Base-by-base conservation (phyloP, 2,797 vertebrate genomes). In the Labeo calbasu region DNA sequence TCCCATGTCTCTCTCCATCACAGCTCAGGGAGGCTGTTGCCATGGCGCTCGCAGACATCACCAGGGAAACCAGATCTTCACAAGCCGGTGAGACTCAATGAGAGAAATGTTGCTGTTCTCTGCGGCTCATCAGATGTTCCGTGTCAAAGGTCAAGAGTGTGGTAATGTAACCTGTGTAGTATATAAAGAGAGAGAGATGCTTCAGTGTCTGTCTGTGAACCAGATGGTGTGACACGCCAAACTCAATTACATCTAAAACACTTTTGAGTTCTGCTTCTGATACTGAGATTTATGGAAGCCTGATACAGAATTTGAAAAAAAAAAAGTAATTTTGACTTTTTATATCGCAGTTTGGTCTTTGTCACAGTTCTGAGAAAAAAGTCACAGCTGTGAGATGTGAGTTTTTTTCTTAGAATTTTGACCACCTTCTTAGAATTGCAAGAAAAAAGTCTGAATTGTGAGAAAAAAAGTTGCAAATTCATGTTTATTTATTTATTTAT, bases 11-110 rank as follows among this genome's bases (percentile, higher is more conserved):
- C 50, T 86, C 82, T 70, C 77, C 28, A 50, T 85, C 81, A 81
- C 36, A 55, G 66, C 71, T 83, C 51, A 25, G 85, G 46, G 82
- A 71, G 69, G 80, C 77, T 61, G 85, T 88, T 88, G 87, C 87
- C 81, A 86, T 88, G 87, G 87, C 17, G 36, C 82, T 79, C 69
- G n/a, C 82, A 73, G 70, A 48, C 68, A 83, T 88, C 87, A 83
- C 87, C 85, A 88, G 46, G 85, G 87, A 83, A 88, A 88, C 85
- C 59, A 66, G 19, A 87, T 87, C 84, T 82, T 72, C 50, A 65
- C 59, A 77, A 36, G 55, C 57, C 86, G 19, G 66, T 61, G 83
- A 84, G 65, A 73, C 82, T 72, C 71, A 40, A 23, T 23, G 61
- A 85, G 82, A 80, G 57, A 72, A 63, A 50, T 66, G 46, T 19